phyloP scores from a whole-genome alignment of 2,888 invertebrate species.

The Trachelus tabidus region DNA sequence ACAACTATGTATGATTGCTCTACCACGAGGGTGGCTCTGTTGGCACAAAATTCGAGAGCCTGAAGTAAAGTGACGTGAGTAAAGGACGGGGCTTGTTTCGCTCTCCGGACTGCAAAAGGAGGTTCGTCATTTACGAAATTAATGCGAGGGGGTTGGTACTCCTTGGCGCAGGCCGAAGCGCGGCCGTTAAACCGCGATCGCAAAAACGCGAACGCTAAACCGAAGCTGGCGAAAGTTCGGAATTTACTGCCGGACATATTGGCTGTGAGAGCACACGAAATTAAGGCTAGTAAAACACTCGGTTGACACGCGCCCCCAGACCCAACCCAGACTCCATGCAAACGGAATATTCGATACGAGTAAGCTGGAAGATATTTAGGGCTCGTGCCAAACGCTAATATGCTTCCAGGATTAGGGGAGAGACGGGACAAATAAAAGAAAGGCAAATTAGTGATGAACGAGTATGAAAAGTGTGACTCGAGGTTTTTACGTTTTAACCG shows the following conservation, averaged over 20 bases:
- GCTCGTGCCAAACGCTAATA: slow-evolving; percentile 3
- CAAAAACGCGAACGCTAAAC: slow-evolving; percentile 44
- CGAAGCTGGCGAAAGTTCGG: slow-evolving; percentile 51
- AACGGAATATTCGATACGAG: slow-evolving; percentile 3
- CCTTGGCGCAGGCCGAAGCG: slow-evolving; percentile 13
- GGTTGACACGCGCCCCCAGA: slow-evolving; percentile 48
- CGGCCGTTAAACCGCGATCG: slow-evolving; percentile 46
- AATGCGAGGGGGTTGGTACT: slow-evolving; percentile 44
- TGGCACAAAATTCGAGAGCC: not conserved
- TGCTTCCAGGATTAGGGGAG: not conserved
- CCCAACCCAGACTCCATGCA: slow-evolving; percentile 9
- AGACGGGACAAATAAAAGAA: not conserved
- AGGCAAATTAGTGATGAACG: not conserved
- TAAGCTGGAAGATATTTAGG: not conserved
- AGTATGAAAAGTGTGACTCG: not conserved
- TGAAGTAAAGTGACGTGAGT: not conserved
- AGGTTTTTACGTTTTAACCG: not conserved
- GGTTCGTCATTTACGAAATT: slow-evolving; percentile 50
- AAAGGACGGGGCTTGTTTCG: not conserved
- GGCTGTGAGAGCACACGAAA: slow-evolving; percentile 62
- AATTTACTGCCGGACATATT: slow-evolving; percentile 64
- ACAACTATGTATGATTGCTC: not conserved
- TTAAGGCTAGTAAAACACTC: slow-evolving; percentile 65
- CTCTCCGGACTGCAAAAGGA: too few relatives aligned
- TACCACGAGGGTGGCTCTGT: not conserved